phyloP scores from a whole-genome alignment of 2,888 invertebrate species.

The Leptothorax acervorum region DNA sequence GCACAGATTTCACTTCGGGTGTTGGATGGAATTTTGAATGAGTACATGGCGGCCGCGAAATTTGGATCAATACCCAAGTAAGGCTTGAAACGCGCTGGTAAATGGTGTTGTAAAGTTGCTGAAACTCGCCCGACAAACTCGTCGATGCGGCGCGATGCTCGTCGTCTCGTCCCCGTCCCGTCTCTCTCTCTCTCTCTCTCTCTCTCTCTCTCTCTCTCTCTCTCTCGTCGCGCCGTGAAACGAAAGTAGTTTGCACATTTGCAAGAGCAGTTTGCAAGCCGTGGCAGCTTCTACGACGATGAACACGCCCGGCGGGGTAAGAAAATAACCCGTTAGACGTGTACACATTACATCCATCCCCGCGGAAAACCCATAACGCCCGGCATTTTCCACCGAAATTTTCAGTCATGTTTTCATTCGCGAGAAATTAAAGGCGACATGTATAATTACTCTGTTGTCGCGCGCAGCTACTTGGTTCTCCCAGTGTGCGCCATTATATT shows the following conservation, averaged over 20 bases:
- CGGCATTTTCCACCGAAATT: conserved; percentile 17
- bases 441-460: conserved; percentile 39
- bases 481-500: not conserved
- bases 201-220: not conserved
- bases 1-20: not conserved
- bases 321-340: conserved; percentile 54
- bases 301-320: conserved; percentile 32
- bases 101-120: conserved; percentile 47
- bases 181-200: not conserved
- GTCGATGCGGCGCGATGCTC: conserved; percentile 39
- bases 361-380: conserved; percentile 22
- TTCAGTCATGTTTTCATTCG: conserved; percentile 20
- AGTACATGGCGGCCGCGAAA: conserved; percentile 30
- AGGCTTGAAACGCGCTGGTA: conserved; percentile 44
- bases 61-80: conserved; percentile 49
- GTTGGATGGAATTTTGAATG: conserved; percentile 49
- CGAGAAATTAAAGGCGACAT: conserved; percentile 36
- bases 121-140: conserved; percentile 51
- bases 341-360: conserved; percentile 23
- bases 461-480: not conserved
- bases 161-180: not conserved
- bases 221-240: not conserved
- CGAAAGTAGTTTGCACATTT: conserved; percentile 54
- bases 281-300: conserved; percentile 46
- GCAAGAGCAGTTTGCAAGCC: conserved; percentile 36